These are phyloP conservation scores for Arenicola marina DNA, from an alignment of 2,888 invertebrate species.

Conservation along the genomic window DNA sequence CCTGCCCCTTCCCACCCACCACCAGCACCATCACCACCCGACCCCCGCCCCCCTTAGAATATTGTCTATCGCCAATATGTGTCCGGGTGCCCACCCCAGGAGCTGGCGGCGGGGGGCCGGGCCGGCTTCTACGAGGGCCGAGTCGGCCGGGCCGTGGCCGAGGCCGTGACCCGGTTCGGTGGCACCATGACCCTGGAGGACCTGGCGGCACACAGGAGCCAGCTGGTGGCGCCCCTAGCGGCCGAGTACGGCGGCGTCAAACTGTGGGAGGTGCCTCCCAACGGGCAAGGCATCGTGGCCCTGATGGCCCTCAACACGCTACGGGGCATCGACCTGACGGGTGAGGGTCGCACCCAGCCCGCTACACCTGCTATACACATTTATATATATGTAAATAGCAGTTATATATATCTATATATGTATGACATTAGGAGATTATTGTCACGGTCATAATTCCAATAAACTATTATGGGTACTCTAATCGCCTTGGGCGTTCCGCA, in stretches of 20 bases:
- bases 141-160: slow-evolving; percentile 49
- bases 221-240: slow-evolving; percentile 48
- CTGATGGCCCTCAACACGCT: slow-evolving; percentile 59
- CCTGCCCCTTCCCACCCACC: too few relatives aligned
- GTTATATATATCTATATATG: background rate
- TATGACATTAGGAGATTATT: background rate
- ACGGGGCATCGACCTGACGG: too few relatives aligned
- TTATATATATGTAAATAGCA: background rate
- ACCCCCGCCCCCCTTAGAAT: too few relatives aligned
- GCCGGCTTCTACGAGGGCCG: slow-evolving; percentile 54
- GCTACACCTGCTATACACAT: background rate
- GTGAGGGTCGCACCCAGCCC: too few relatives aligned
- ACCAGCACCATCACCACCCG: too few relatives aligned
- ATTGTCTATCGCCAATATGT: too few relatives aligned
- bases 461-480: too few relatives aligned
- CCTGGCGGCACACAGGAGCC: slow-evolving; percentile 43
- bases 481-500: too few relatives aligned
- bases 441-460: too few relatives aligned
- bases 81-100: too few relatives aligned
- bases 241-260: slow-evolving; percentile 47
- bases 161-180: slow-evolving; percentile 46
- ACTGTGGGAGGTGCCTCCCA: slow-evolving; percentile 61
- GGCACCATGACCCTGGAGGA: slow-evolving; percentile 55
- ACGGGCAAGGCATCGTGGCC: slow-evolving; percentile 60
- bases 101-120: slow-evolving; percentile 44